A percentile compares a stretch with the other conserved stretches of the same genome.
phyloP scores from a whole-genome alignment of 2,113 vertebrate species.

The Phasianus colchicus region DNA sequence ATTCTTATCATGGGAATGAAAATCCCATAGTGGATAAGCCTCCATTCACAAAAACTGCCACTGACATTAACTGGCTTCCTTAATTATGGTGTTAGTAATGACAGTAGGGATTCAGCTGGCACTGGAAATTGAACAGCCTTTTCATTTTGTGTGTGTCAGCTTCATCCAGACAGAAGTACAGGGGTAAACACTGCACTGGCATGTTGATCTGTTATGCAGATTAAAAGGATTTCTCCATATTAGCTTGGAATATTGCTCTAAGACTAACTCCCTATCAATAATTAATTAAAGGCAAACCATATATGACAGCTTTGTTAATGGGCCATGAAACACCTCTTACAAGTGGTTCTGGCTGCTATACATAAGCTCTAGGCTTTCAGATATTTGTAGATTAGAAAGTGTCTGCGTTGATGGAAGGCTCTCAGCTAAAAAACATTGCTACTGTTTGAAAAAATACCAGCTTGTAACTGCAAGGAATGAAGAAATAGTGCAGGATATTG shows the following conservation, averaged over 20 bases:
- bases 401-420: not conserved
- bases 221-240: conserved; percentile 32
- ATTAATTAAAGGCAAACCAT: conserved; percentile 25
- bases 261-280: conserved; percentile 9
- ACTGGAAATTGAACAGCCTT: not conserved
- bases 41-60: not conserved
- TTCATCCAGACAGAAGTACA: not conserved
- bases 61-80: not conserved
- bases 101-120: not conserved
- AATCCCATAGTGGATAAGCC: not conserved
- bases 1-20: not conserved
- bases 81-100: not conserved
- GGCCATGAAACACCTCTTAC: not conserved
- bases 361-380: not conserved
- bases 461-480: not conserved
- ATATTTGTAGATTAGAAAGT: not conserved
- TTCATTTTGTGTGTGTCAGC: not conserved
- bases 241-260: not conserved
- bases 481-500: not conserved
- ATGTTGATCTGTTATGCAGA: not conserved
- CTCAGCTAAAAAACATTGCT: not conserved
- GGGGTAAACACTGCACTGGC: not conserved
- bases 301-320: conserved; percentile 26
- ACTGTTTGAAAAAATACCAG: not conserved
- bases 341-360: not conserved